These are phyloP conservation scores for Dasypolia templi DNA, from an alignment of 2,888 invertebrate species.

Conservation along the genomic window DNA sequence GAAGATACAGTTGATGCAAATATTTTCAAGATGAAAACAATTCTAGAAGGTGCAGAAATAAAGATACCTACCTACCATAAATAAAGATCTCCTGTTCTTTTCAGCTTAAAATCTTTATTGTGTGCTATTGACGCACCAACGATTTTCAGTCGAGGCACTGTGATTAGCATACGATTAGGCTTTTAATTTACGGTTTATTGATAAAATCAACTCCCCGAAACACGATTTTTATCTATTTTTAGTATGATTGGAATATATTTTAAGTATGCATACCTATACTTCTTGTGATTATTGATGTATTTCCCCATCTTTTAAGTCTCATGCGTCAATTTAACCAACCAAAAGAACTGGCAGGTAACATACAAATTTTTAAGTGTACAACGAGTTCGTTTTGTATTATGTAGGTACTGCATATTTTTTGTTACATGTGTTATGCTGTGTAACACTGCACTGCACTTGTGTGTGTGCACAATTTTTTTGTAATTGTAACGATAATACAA, in stretches of 20 bases:
- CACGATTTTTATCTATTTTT: too few species aligned
- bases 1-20: neutral
- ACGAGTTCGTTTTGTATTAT: neutral
- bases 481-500: neutral
- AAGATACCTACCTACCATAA: conserved; percentile 2
- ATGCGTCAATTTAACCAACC: neutral
- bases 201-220: conserved; percentile 3
- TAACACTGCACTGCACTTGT: too few species aligned
- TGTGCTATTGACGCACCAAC: too few species aligned
- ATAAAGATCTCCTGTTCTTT: neutral
- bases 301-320: conserved; percentile 8
- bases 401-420: too few species aligned
- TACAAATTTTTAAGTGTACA: neutral
- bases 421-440: too few species aligned
- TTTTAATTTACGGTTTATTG: conserved; percentile 12
- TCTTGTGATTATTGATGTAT: neutral
- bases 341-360: conserved; percentile 15
- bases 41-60: neutral
- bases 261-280: neutral
- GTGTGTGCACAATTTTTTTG: too few species aligned
- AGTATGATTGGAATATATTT: too few species aligned
- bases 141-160: neutral
- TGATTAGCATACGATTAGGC: conserved; percentile 14
- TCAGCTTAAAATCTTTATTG: neutral
- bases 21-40: neutral